Evolutionary conservation across 1,140 invertebrate genomes (phyloP).

Genomic region (Drosophila prosaltans): DNA sequence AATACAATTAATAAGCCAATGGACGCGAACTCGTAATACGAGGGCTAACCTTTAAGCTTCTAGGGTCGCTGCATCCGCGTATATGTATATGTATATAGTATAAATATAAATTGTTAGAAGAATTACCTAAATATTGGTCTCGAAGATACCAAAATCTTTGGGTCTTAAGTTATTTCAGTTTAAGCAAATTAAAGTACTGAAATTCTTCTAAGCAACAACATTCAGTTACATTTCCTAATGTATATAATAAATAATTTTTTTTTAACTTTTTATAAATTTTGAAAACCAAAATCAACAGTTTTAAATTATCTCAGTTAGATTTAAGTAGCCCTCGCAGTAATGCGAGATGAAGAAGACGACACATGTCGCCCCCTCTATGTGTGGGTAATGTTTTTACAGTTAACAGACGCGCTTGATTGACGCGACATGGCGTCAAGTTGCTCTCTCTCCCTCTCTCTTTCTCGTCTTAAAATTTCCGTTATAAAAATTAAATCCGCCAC

Average conservation of each 20-base stretch:
- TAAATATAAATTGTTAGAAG: neutral
- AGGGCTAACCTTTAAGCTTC: neutral
- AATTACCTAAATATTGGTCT: neutral
- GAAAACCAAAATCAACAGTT: too few species aligned
- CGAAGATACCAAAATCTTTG: too few species aligned
- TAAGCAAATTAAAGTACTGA: too few species aligned
- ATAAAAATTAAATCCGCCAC: slow-evolving; percentile 56
- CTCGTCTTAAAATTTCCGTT: slow-evolving; percentile 65
- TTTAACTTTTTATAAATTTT: too few species aligned
- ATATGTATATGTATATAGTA: too few species aligned
- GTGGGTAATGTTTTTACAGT: slow-evolving; percentile 43
- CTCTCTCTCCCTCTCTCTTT: slow-evolving; percentile 10
- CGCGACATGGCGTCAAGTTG: slow-evolving; percentile 20
- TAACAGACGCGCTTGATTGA: slow-evolving; percentile 40
- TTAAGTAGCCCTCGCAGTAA: neutral
- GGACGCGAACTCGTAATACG: neutral
- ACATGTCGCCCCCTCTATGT: slow-evolving; percentile 21
- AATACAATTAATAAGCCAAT: slow-evolving; percentile 30
- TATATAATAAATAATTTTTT: too few species aligned
- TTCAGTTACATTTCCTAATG: too few species aligned
- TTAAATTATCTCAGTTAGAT: neutral
- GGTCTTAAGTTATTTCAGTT: too few species aligned
- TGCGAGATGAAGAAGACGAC: slow-evolving; percentile 13
- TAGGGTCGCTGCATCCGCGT: neutral
- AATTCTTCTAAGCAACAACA: too few species aligned